A percentile compares a stretch with the other conserved stretches of the same genome.
These are phyloP conservation scores for Abrostola tripartita DNA, from an alignment of 2,888 invertebrate species.

Conservation along the genomic window DNA sequence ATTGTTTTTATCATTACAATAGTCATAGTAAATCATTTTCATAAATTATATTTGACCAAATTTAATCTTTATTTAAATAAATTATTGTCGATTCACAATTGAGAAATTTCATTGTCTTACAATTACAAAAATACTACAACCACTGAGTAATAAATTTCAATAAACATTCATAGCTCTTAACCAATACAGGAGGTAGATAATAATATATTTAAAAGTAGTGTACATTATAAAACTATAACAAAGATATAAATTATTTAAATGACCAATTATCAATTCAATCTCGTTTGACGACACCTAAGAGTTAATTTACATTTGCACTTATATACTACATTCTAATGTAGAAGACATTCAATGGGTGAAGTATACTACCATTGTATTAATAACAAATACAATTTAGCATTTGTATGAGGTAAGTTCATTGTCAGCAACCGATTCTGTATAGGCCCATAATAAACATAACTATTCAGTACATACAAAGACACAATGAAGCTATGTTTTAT, in stretches of 20 bases:
- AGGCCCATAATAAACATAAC: constrained; percentile 8
- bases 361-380: constrained; percentile 31
- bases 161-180: constrained; percentile 28
- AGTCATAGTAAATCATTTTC: constrained; percentile 41
- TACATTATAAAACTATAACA: constrained; percentile 10
- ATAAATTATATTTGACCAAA: constrained; percentile 49
- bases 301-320: constrained; percentile 8
- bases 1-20: constrained; percentile 60
- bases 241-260: constrained; percentile 6
- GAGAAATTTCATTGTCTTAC: constrained; percentile 53
- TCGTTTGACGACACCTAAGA: constrained; percentile 8
- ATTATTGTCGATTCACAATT: constrained; percentile 70
- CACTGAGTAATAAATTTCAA: constrained; percentile 33
- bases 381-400: constrained; percentile 36
- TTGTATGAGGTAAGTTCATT: constrained; percentile 35
- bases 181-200: constrained; percentile 44
- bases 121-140: constrained; percentile 46
- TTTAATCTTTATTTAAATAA: constrained; percentile 58
- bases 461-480: constrained; percentile 22
- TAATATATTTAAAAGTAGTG: constrained; percentile 5
- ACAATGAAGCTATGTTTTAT: background rate
- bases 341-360: constrained; percentile 4
- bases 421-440: constrained; percentile 26
- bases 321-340: constrained; percentile 5
- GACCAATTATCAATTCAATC: constrained; percentile 8